Percentiles rank a stretch among this genome's conserved stretches.
Conservation (phyloP, 2,888 invertebrate genomes). For the Hirtodrosophila confusa region DNA sequence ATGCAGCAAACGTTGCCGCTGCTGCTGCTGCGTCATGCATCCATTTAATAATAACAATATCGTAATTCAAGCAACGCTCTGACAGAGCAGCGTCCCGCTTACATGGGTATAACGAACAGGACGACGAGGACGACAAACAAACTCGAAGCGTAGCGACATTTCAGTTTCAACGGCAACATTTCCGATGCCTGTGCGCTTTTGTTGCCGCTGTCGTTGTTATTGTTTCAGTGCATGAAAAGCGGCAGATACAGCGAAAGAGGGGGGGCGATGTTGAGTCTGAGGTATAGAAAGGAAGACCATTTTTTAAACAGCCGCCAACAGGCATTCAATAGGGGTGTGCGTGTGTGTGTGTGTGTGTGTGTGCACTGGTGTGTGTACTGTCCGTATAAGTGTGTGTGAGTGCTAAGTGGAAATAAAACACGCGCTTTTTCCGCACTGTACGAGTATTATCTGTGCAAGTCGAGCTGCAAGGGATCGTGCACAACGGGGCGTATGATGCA, state of each 20-base stretch:
- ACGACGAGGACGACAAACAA: constrained; percentile 32
- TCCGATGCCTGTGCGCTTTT: constrained; percentile 80
- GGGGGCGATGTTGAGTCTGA: neutral
- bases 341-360: constrained; percentile 10
- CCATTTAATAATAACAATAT: constrained; percentile 82
- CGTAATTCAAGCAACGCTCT: constrained; percentile 81
- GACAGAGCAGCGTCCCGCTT: constrained; percentile 53
- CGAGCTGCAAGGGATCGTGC: constrained; percentile 45
- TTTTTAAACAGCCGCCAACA: constrained; percentile 72
- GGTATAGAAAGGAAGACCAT: constrained; percentile 41
- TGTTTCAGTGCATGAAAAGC: constrained; percentile 63
- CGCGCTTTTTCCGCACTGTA: constrained; percentile 72
- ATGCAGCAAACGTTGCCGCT: constrained; percentile 50
- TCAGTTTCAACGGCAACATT: constrained; percentile 84
- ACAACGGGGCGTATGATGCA: constrained; percentile 56
- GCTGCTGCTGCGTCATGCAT: constrained; percentile 61
- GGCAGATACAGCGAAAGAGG: constrained; percentile 26
- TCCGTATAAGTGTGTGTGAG: constrained; percentile 41
- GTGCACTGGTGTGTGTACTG: constrained; percentile 3
- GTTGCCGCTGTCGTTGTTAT: constrained; percentile 69
- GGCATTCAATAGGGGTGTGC: constrained; percentile 68
- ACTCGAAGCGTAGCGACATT: constrained; percentile 68
- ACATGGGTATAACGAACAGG: constrained; percentile 45
- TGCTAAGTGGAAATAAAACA: constrained; percentile 79
- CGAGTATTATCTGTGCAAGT: constrained; percentile 53